Evolutionary conservation across 2,888 invertebrate genomes (phyloP).

Genomic region (Heteromurus nitidus): DNA sequence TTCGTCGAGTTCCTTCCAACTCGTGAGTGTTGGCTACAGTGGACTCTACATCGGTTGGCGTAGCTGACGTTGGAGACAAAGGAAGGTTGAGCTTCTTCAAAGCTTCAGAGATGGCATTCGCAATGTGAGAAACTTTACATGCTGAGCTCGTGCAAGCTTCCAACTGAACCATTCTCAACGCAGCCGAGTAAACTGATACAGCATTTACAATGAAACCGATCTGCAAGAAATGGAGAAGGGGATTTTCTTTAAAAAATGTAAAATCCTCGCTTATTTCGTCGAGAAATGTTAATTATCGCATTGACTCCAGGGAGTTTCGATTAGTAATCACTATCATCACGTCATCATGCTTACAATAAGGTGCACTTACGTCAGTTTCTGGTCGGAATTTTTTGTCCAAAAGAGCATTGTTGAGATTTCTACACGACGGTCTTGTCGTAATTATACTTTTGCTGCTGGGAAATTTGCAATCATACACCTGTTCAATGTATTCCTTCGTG

Average conservation of each 20-base stretch:
- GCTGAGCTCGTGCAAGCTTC: conserved; percentile 63
- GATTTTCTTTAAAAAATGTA: no score
- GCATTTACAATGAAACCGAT: conserved; percentile 74
- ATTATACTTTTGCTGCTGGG: conserved; percentile 63
- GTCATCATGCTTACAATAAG: conserved; percentile 14
- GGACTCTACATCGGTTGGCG: conserved; percentile 61
- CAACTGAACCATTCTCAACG: conserved; percentile 74
- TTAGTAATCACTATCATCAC: conserved; percentile 21
- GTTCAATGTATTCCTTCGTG: conserved; percentile 73
- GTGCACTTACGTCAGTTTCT: conserved; percentile 73
- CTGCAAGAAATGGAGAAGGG: conserved; percentile 42
- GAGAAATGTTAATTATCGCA: not conserved
- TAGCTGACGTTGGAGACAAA: conserved; percentile 54
- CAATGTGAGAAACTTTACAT: conserved; percentile 65
- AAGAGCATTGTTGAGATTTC: conserved; percentile 67
- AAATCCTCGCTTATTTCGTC: no score
- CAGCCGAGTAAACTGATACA: conserved; percentile 75
- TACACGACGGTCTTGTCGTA: conserved; percentile 69
- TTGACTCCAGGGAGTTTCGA: not conserved
- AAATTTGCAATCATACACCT: conserved; percentile 73
- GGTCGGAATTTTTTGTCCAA: conserved; percentile 72
- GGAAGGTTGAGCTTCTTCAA: conserved; percentile 72
- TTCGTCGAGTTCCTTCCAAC: conserved; percentile 71
- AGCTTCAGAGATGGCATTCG: conserved; percentile 68
- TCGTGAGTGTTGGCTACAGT: conserved; percentile 72